phyloP scores from a whole-genome alignment of 2,888 invertebrate species.

The Caenorhabditis sinica region DNA sequence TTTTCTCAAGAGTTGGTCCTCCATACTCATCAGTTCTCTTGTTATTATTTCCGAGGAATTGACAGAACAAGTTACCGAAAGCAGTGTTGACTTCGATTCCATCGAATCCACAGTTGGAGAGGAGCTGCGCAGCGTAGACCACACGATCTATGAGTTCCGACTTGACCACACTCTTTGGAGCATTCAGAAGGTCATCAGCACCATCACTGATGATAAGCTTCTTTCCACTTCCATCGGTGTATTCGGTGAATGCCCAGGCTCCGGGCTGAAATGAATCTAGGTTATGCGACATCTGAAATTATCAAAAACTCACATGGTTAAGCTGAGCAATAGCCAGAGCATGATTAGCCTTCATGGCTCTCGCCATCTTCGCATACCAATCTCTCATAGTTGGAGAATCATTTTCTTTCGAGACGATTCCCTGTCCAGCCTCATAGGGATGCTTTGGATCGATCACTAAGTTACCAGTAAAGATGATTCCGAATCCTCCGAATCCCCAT shows the following conservation, averaged over 20 bases:
- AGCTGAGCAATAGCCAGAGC: conserved; percentile 71
- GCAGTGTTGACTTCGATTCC: conserved; percentile 63
- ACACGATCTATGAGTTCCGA: conserved; percentile 72
- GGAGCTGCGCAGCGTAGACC: conserved; percentile 65
- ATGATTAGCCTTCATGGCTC: conserved; percentile 68
- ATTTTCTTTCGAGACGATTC: conserved; percentile 65
- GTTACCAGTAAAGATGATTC: conserved; percentile 76
- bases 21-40: conserved; percentile 64
- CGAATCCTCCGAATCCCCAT: conserved; percentile 76
- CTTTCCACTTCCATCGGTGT: conserved; percentile 52
- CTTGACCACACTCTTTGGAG: conserved; percentile 65
- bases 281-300: not conserved
- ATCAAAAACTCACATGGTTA: conserved; percentile 52
- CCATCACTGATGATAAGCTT: conserved; percentile 61
- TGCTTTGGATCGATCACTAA: conserved; percentile 72
- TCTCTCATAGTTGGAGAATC: conserved; percentile 62
- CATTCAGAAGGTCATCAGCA: conserved; percentile 68
- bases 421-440: conserved; percentile 68
- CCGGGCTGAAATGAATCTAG: conserved; percentile 48
- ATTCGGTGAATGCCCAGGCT: conserved; percentile 57
- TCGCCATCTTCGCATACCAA: conserved; percentile 59
- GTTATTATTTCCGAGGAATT: conserved; percentile 59
- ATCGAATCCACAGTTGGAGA: conserved; percentile 62
- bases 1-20: conserved; percentile 42
- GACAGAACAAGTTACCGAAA: conserved; percentile 62